phyloP scores from a whole-genome alignment of 1,140 invertebrate genomes.

The Agraylea sexmaculata region DNA sequence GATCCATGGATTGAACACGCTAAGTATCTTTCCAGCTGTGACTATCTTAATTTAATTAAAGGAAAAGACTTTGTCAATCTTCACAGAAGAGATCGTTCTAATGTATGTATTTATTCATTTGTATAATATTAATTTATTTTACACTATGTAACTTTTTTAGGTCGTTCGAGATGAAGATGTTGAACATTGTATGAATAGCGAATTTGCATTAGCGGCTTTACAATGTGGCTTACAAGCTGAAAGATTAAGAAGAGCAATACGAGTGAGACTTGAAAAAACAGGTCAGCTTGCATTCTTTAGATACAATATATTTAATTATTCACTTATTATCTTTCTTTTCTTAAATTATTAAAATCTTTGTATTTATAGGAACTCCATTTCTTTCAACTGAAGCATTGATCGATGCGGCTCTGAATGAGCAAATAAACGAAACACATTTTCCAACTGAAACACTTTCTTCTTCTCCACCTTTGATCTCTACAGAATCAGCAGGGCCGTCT shows the following conservation, averaged over 20 bases:
- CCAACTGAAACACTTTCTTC: conserved; percentile 24
- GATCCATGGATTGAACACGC: conserved; percentile 86
- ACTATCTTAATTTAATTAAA: conserved; percentile 64
- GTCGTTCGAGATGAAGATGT: conserved; percentile 25
- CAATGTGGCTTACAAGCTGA: conserved; percentile 55
- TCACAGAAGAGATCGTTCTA: neutral
- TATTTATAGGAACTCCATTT: conserved; percentile 38
- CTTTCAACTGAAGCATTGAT: conserved; percentile 52
- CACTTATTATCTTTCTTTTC: neutral
- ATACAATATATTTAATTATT: neutral
- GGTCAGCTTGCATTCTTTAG: conserved; percentile 26
- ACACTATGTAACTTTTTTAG: neutral
- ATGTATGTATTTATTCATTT: neutral
- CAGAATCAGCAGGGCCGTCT: conserved; percentile 22
- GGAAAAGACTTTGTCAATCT: conserved; percentile 66
- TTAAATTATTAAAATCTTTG: neutral
- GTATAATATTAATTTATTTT: neutral
- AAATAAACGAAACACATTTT: conserved; percentile 47
- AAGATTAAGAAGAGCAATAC: conserved; percentile 51
- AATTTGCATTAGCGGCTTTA: conserved; percentile 48
- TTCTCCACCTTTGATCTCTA: conserved; percentile 25
- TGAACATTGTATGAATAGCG: conserved; percentile 42
- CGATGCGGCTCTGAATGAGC: conserved; percentile 52
- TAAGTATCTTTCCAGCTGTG: conserved; percentile 77
- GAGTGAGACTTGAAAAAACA: conserved; percentile 41